Conservation (phyloP, 37 sponge, comb jelly and placozoan genomes). For the Trichoplax adhaerens region DNA sequence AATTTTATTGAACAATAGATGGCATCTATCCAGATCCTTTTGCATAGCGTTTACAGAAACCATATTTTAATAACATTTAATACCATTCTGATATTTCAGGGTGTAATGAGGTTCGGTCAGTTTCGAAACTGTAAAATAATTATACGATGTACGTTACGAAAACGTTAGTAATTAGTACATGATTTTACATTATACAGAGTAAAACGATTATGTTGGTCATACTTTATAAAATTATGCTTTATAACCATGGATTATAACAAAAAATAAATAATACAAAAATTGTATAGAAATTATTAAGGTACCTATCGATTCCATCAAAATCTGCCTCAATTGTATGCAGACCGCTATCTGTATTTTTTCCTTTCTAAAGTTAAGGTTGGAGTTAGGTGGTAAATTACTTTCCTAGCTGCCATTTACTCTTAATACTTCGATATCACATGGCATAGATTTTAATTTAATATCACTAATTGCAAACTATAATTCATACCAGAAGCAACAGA, state of each 20-base stretch:
- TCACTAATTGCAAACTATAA: too few species aligned
- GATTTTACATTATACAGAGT: neutral
- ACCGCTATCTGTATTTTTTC: conserved; percentile 83
- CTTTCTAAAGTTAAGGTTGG: conserved; percentile 18
- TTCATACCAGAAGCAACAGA: conserved; percentile 51
- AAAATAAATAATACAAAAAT: neutral
- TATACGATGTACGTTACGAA: too few species aligned
- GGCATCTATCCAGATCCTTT: too few species aligned
- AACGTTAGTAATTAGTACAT: too few species aligned
- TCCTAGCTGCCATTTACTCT: too few species aligned
- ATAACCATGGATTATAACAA: neutral
- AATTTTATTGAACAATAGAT: too few species aligned
- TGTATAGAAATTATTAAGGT: conserved; percentile 3
- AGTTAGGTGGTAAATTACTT: too few species aligned
- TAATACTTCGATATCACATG: too few species aligned
- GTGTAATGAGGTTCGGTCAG: conserved; percentile 63
- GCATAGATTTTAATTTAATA: too few species aligned
- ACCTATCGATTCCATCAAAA: conserved; percentile 72
- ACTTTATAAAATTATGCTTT: neutral
- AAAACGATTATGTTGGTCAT: neutral
- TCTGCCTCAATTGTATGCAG: conserved; percentile 36
- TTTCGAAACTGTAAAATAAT: conserved; percentile 23
- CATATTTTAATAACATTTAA: too few species aligned
- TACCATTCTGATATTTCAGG: conserved; percentile 77
- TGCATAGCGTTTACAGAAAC: too few species aligned